phyloP scores from a whole-genome alignment of 2,113 vertebrate genomes.

The Falco punctatus region DNA sequence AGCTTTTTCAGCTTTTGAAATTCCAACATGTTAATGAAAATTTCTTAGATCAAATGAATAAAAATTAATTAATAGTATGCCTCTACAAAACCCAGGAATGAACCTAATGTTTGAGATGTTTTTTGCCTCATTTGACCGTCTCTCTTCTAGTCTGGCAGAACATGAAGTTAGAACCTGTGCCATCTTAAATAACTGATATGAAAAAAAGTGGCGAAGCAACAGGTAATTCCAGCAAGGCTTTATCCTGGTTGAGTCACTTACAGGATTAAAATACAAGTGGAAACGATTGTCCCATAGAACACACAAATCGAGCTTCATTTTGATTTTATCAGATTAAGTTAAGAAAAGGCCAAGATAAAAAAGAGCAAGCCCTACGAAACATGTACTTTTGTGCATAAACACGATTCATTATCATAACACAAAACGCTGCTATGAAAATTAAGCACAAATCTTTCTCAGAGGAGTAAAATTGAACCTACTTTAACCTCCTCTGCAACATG shows the following conservation, averaged over 20 bases:
- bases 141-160: not conserved
- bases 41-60: conserved; percentile 60
- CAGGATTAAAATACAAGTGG: not conserved
- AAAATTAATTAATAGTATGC: not conserved
- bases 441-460: not conserved
- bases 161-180: not conserved
- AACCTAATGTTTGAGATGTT: not conserved
- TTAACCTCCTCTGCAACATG: not conserved
- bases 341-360: not conserved
- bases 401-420: not conserved
- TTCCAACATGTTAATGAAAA: conserved; percentile 77
- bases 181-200: not conserved
- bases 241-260: not conserved
- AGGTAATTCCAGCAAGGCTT: not conserved
- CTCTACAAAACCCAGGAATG: not conserved
- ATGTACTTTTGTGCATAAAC: not conserved
- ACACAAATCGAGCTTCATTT: not conserved
- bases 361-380: not conserved
- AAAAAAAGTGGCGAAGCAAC: not conserved
- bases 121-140: not conserved
- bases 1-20: conserved; percentile 85
- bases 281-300: not conserved
- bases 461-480: not conserved
- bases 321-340: not conserved
- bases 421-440: not conserved